Percentiles rank a stretch among this genome's conserved stretches.
Conservation (phyloP, 2,797 vertebrate species). For the Serranus cabrilla region DNA sequence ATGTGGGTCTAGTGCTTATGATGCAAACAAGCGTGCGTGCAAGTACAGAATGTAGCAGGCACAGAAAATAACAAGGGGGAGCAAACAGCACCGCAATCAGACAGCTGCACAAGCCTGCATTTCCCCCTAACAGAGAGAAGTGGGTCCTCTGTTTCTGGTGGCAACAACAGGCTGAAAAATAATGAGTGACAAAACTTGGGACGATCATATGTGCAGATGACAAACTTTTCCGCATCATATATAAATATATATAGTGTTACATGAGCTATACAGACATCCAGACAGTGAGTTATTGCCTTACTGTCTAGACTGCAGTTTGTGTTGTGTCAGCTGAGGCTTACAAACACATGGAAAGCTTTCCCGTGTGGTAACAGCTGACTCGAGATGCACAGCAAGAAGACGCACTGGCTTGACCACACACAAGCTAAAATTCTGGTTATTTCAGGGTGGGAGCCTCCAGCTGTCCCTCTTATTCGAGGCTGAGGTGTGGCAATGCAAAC, state of each 20-base stretch:
- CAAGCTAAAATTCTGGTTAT: conserved; percentile 42
- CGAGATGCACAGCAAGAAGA: conserved; percentile 44
- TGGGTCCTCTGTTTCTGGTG: conserved; percentile 44
- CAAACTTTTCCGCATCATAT: conserved; percentile 31
- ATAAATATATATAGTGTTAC: neutral
- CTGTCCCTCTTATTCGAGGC: conserved; percentile 62
- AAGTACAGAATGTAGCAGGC: conserved; percentile 33
- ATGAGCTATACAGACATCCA: conserved; percentile 22
- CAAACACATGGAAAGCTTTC: conserved; percentile 61
- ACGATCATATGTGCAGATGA: conserved; percentile 2
- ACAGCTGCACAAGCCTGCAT: conserved; percentile 52
- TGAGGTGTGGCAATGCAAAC: conserved; percentile 51
- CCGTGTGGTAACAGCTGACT: conserved; percentile 60
- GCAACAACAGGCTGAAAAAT: conserved; percentile 30
- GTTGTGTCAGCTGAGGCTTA: conserved; percentile 62
- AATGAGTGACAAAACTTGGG: conserved; percentile 45
- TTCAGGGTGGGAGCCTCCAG: conserved; percentile 50
- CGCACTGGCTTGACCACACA: conserved; percentile 49
- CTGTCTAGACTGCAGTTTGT: conserved; percentile 68
- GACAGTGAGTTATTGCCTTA: conserved; percentile 47
- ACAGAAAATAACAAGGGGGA: conserved; percentile 57
- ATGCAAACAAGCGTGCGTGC: conserved; percentile 63
- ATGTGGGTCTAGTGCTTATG: conserved; percentile 56
- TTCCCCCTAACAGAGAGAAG: conserved; percentile 34
- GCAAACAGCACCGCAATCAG: conserved; percentile 44